Evolutionary conservation across 2,888 invertebrate species (phyloP).

Genomic region (Yponomeuta cagnagella): DNA sequence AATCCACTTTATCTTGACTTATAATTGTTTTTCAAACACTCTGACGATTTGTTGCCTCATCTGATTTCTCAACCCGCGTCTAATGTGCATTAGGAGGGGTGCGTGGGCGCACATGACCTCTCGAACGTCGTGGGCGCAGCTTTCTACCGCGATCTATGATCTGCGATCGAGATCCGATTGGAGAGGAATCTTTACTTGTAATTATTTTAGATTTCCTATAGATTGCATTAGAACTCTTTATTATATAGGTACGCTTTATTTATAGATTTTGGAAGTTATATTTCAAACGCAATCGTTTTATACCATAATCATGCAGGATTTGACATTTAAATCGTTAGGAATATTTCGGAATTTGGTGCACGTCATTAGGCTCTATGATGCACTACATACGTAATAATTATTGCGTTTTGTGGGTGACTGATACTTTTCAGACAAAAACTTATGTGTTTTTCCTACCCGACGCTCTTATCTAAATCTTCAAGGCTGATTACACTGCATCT

Average conservation of each 20-base stretch:
- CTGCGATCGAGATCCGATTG: conserved; percentile 22
- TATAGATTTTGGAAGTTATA: background rate
- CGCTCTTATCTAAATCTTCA: conserved; percentile 19
- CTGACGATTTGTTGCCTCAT: conserved; percentile 19
- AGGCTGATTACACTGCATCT: conserved; percentile 43
- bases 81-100: conserved; percentile 31
- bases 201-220: conserved; percentile 4
- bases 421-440: background rate
- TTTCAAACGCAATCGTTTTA: no score
- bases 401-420: background rate
- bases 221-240: background rate
- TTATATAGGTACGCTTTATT: background rate
- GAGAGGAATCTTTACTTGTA: background rate
- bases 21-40: conserved; percentile 10
- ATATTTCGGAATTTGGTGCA: no score
- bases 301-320: no score
- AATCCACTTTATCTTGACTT: background rate
- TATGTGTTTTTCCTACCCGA: background rate
- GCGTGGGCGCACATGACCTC: conserved; percentile 63
- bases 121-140: conserved; percentile 49
- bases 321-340: no score
- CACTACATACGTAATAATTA: background rate
- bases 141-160: conserved; percentile 48
- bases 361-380: no score
- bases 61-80: conserved; percentile 44